A percentile compares a stretch with the other conserved stretches of the same genome.
Conservation (phyloP, 2,888 invertebrate species). For the Agriotes lineatus region DNA sequence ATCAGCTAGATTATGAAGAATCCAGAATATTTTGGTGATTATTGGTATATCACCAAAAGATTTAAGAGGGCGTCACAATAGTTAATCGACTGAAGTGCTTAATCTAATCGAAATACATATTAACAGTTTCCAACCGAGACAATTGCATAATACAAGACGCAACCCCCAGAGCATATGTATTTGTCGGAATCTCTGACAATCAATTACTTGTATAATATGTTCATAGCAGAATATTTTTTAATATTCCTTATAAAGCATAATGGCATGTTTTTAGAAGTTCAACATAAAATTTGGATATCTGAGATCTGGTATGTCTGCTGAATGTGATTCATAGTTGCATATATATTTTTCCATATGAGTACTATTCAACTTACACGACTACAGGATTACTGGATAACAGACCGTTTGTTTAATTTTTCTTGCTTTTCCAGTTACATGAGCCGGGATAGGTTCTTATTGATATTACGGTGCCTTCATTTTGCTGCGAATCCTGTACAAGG, state of each 20-base stretch:
- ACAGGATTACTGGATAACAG: no score
- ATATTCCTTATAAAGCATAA: slow-evolving; percentile 9
- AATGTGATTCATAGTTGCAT: not conserved
- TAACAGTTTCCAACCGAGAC: slow-evolving; percentile 2
- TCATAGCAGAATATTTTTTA: not conserved
- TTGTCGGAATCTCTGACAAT: not conserved
- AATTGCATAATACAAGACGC: slow-evolving; percentile 17
- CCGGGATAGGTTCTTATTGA: no score
- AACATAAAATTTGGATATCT: slow-evolving; percentile 31
- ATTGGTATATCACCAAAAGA: not conserved
- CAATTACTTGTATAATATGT: not conserved
- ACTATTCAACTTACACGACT: no score
- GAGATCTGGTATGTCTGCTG: slow-evolving; percentile 21
- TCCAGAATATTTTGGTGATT: not conserved
- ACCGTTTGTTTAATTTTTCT: no score
- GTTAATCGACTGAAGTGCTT: not conserved
- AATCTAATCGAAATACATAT: slow-evolving; percentile 8
- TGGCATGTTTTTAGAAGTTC: slow-evolving; percentile 16
- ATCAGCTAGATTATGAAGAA: not conserved
- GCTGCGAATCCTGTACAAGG: no score
- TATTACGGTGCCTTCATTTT: no score
- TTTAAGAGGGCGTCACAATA: slow-evolving; percentile 20
- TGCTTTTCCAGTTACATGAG: no score
- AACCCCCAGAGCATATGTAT: slow-evolving; percentile 1
- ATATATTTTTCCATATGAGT: no score